Base-by-base conservation (phyloP, 2,888 invertebrate genomes). In the Lasius fuliginosus region DNA sequence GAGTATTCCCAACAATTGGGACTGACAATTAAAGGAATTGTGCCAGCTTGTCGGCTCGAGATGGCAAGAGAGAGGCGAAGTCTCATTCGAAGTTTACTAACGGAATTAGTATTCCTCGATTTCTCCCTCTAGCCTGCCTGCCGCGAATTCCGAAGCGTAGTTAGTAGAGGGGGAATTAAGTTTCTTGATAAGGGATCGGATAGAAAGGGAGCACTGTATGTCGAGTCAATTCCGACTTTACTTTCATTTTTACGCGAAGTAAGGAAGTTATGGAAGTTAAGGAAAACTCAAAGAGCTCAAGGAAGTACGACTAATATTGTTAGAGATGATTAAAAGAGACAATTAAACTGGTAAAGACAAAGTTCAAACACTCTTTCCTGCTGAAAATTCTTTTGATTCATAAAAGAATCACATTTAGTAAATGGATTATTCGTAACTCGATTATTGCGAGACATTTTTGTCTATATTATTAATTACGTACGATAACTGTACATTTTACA, bases 1-100 rank as follows among this genome's bases (percentile, higher is more conserved):
- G 42, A 33, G 46, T 65, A 49, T 60, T 82, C 46, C 40, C 40
- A 60, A 64, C 77, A 79, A 67, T 71, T 82, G 82, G 49, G 60
- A 69, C 64, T 82, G 79, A 84, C 84, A 86, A 86, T 88, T 88
- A 84, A 40, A 67, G 62, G 33, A 69, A 83, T 79, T 60, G 62
- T 65, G 87, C 60, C 73, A 62, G 62, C 68, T 64, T 68, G 83
- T 56, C 56, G 27, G 9, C 40, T 46, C 49, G 33, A 76, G 56
- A 40, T 68, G 42, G 11, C 8, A 18, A 12, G 58, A 12, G 76
- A 23, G 60, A 46, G 27, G 30, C 60, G 46, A 33, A 77, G 58
- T 68, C 23, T 23, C 69, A 33, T 73, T 46, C 18, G 33, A 81
- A 81, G 73, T 81, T 81, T 81, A 60, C 73, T 81, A 81, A 81